Evolutionary conservation across 2,888 invertebrate genomes (phyloP), one percentile per base, ranked within the genome.

Genomic region (Miltochrista miniata): DNA sequence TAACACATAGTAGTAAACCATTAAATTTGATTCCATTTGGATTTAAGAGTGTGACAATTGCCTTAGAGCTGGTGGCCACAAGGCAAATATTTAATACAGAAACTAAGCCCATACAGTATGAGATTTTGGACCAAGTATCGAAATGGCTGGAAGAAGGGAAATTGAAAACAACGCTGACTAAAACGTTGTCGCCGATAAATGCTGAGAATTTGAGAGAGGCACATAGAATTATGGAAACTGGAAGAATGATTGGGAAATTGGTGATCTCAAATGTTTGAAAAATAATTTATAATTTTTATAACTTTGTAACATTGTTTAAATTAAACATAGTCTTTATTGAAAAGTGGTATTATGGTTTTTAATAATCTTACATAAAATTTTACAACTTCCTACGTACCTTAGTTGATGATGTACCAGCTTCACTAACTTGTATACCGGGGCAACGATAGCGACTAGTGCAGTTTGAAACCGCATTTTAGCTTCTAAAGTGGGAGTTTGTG

Each of bases 1-100:
- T 90, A 43, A 90, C 89, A 0, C 88, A 90, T 41, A 83, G 85
- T 59, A 83, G 78, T 63, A 76, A 82, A 3, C 69, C 80, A 9
- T 79, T 90, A 1, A 83, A 90, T 51, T 47, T 89, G 36, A 74
- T 55, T 38, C 68, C 71, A 9, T 61, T 90, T 7, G 90, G 90
- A 64, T 85, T 84, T 1, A 90, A 90, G 65, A 90, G 90, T 56
- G 34, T 90, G 0, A 88, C 87, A 7, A 62, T 90, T 37, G 81
- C 80, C 0, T 81, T 79, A 10, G 90, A 88, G 74, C 80, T 79
- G 79, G 86, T 90, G 85, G 48, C 39, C 2, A 89, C 90, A 8
- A 83, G 85, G 59, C 72, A 84, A 8, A 86, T 83, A 64, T 90
- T 87, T 61, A 59, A 90, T 12, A 87, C 89, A 5, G 83, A 82